Conservation (phyloP, 1,140 invertebrate genomes). For the Macrobrachium nipponense region DNA sequence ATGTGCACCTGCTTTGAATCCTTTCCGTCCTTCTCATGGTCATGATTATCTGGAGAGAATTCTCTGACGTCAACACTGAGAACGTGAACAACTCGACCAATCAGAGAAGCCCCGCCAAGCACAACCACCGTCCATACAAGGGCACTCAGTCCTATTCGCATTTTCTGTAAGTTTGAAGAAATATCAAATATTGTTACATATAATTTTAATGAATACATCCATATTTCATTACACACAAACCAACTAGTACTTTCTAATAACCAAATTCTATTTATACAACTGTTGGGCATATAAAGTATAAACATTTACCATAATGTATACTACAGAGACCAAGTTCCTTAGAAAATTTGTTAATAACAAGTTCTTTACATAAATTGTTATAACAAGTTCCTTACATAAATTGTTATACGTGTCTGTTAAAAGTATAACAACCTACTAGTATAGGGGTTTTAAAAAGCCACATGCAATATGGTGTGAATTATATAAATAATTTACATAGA, state of each 20-base stretch:
- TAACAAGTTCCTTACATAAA: too few relatives aligned
- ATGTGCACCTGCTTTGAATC: not conserved
- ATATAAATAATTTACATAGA: too few relatives aligned
- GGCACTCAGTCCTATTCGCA: constrained; percentile 40
- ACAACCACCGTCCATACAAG: constrained; percentile 52
- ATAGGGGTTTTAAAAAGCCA: too few relatives aligned
- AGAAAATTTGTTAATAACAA: too few relatives aligned
- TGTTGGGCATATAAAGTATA: too few relatives aligned
- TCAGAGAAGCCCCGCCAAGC: constrained; percentile 47
- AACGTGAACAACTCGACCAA: constrained; percentile 51
- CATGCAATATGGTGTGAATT: too few relatives aligned
- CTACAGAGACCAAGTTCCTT: too few relatives aligned
- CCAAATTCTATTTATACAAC: too few relatives aligned
- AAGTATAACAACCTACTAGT: too few relatives aligned
- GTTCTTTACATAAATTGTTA: too few relatives aligned
- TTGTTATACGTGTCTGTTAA: too few relatives aligned
- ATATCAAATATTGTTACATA: not conserved
- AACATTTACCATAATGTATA: too few relatives aligned
- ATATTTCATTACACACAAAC: not conserved
- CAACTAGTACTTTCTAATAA: not conserved
- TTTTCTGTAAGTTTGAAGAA: not conserved
- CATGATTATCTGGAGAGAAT: not conserved
- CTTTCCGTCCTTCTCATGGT: not conserved
- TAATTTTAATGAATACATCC: not conserved
- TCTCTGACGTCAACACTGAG: constrained; percentile 50